Evolutionary conservation across 2,888 invertebrate species (phyloP).

Genomic region (Caenorhabditis drosophilae): DNA sequence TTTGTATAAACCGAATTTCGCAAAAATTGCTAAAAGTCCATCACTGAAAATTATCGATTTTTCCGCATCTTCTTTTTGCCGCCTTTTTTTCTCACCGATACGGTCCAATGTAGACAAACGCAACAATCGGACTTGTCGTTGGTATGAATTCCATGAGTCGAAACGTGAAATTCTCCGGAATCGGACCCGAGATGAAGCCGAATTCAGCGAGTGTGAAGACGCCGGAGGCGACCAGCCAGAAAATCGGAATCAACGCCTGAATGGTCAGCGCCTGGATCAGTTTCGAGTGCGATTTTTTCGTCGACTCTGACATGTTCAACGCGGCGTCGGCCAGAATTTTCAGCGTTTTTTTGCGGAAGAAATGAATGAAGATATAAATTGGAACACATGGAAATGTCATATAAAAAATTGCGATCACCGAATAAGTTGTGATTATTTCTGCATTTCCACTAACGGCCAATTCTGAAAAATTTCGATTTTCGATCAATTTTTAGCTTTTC

Average conservation of each 20-base stretch:
- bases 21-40: neutral
- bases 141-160: conserved; percentile 39
- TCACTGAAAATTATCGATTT: neutral
- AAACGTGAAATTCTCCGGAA: conserved; percentile 38
- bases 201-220: conserved; percentile 40
- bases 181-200: conserved; percentile 32
- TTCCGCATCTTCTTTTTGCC: neutral
- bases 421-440: conserved; percentile 16
- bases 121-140: conserved; percentile 14
- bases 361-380: conserved; percentile 33
- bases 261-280: conserved; percentile 30
- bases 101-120: conserved; percentile 27
- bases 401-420: conserved; percentile 26
- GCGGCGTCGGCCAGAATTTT: conserved; percentile 21
- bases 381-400: conserved; percentile 40
- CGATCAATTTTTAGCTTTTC: neutral
- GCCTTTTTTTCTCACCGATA: conserved; percentile 3
- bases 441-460: conserved; percentile 28
- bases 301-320: conserved; percentile 25
- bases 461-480: conserved; percentile 4
- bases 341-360: conserved; percentile 28
- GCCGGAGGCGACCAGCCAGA: conserved; percentile 36
- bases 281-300: conserved; percentile 31
- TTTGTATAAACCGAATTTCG: neutral
- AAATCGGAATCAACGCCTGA: conserved; percentile 38